phyloP scores from a whole-genome alignment of 2,888 invertebrate genomes.

The Cantharis flavilabris region DNA sequence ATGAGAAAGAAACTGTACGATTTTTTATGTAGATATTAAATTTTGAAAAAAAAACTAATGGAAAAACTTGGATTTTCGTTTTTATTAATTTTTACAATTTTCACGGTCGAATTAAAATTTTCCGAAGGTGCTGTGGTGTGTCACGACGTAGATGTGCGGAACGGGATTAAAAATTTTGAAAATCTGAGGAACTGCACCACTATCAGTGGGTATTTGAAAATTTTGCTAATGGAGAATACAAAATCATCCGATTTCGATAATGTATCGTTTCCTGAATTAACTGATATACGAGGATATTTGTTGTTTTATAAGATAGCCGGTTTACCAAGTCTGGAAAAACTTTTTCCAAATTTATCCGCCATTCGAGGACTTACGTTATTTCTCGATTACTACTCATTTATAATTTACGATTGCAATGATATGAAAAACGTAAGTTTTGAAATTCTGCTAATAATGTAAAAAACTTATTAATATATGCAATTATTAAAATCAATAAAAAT shows the following conservation, averaged over 20 bases:
- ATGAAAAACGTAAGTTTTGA: conserved; percentile 61
- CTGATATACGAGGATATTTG: conserved; percentile 84
- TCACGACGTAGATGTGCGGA: conserved; percentile 63
- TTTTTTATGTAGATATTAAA: background rate
- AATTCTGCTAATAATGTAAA: background rate
- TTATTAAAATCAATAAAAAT: no score
- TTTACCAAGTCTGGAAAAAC: conserved; percentile 67
- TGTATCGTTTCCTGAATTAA: conserved; percentile 68
- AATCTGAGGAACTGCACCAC: conserved; percentile 69
- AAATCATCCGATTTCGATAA: conserved; percentile 32
- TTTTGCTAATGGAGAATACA: conserved; percentile 67
- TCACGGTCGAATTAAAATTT: conserved; percentile 46
- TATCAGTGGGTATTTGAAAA: conserved; percentile 77
- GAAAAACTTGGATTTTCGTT: background rate
- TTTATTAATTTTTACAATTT: background rate
- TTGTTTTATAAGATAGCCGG: conserved; percentile 77
- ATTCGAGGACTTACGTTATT: conserved; percentile 82
- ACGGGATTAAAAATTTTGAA: conserved; percentile 53
- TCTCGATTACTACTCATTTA: conserved; percentile 77
- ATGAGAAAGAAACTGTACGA: background rate
- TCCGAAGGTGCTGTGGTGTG: conserved; percentile 50
- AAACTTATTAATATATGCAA: no score
- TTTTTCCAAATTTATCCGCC: conserved; percentile 88
- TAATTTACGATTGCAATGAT: conserved; percentile 72
- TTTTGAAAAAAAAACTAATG: background rate